Evolutionary conservation across 2,888 invertebrate species (phyloP), one percentile per base, ranked within the genome.

Genomic region (Ophion slaviceki): DNA sequence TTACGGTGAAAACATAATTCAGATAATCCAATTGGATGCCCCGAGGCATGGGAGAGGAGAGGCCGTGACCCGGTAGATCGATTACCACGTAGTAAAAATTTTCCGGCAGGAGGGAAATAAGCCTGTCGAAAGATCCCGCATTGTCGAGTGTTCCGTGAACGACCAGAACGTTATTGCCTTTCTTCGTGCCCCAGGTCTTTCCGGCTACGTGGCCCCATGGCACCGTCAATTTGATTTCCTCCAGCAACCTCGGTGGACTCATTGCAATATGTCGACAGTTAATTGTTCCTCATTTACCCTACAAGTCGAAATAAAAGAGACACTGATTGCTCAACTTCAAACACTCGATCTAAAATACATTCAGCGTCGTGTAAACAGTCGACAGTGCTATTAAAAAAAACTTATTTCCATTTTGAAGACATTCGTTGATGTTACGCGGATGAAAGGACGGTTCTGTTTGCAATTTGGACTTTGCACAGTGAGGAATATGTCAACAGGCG

Each of bases 121-220:
- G 89, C 40, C 92, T 90, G 80, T 94, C 94, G 88, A 94, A 95
- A 3, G 94, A 89, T 45, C 94, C 94, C 62, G 94, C 93, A 88
- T 95, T 95, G 87, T 95, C 95, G 86, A 91, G 64, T 4, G 86
- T 80, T 40, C 95, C 95, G 87, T 95, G 95, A 47, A 91, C 90
- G 11, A 91, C 40, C 6, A 93, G 79, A 10, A 93, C 88, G 61
- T 66, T 79, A 90, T 89, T 57, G 86, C 92, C 80, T 28, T 91
- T 85, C 10, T 91, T 88, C 8, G 89, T 86, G 11, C 94, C 94
- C 87, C 92, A 92, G 4, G 92, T 77, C 94, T 94, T 94, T 94
- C 95, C 94, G 86, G 95, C 94, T 59, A 96, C 89, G 86, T 95
- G 94, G 64, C 96, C 96, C 96, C 96, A 96, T 4, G 96, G 95